Evolutionary conservation across 2,113 vertebrate genomes (phyloP).

Genomic region (Gadus macrocephalus): DNA sequence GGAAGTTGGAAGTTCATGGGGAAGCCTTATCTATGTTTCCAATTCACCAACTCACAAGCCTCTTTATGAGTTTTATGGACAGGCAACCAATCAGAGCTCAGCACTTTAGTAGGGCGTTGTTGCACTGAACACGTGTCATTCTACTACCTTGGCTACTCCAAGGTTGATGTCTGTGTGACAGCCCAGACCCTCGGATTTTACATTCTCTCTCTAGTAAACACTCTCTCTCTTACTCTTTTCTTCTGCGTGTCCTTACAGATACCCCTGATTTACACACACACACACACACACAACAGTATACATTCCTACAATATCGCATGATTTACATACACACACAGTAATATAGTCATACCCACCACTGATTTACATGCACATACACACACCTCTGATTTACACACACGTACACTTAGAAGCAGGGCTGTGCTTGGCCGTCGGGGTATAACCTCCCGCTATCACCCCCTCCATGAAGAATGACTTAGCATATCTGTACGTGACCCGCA

Average conservation of each 20-base stretch:
- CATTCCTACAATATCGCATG: too few relatives aligned
- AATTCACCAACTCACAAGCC: conserved; percentile 3
- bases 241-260: too few relatives aligned
- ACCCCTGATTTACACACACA: too few relatives aligned
- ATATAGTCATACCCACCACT: too few relatives aligned
- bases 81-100: not conserved
- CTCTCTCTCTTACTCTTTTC: not conserved
- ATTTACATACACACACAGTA: too few relatives aligned
- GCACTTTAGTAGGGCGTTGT: not conserved
- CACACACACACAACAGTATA: too few relatives aligned
- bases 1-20: conserved; percentile 15
- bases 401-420: not conserved
- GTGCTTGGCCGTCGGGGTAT: conserved; percentile 22
- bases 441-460: conserved; percentile 20
- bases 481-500: conserved; percentile 8
- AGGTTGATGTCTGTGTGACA: not conserved
- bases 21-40: conserved; percentile 28
- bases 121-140: not conserved
- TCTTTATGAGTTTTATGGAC: not conserved
- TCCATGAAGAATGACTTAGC: conserved; percentile 27
- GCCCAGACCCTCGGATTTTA: not conserved
- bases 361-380: conserved; percentile 18
- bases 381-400: conserved; percentile 10
- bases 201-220: not conserved
- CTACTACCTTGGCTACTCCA: not conserved